phyloP scores from a whole-genome alignment of 92 coral and sea anemone genomes.

The Metridium senile region DNA sequence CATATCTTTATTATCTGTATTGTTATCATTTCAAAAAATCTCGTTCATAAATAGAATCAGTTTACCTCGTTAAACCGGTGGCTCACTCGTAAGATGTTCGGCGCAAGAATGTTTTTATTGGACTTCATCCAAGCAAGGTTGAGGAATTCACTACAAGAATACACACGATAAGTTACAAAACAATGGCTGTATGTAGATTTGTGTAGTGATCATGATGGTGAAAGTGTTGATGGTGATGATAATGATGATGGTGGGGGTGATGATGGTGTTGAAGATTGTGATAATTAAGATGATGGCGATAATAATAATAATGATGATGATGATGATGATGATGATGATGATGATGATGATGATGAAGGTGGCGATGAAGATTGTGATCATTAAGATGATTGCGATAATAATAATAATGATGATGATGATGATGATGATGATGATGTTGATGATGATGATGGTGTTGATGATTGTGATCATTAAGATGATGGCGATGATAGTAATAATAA shows the following conservation, averaged over 20 bases:
- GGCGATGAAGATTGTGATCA: background rate
- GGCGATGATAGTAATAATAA: background rate
- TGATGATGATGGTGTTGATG: background rate
- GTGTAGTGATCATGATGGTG: background rate
- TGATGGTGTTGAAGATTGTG: background rate
- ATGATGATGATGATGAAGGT: background rate
- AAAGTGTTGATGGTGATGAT: background rate
- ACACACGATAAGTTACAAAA: background rate
- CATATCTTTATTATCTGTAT: background rate
- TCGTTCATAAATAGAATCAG: no score
- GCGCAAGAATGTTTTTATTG: constrained; percentile 83
- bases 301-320: background rate
- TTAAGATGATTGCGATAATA: no score
- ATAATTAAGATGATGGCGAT: background rate
- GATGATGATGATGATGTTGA: background rate
- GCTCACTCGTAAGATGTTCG: constrained; percentile 89
- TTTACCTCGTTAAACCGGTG: constrained; percentile 88
- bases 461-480: background rate
- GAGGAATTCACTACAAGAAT: constrained; percentile 84
- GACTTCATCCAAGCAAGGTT: constrained; percentile 97
- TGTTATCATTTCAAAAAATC: background rate
- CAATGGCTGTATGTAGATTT: background rate
- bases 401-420: background rate
- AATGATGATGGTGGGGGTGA: background rate
- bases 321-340: background rate